Conservation (phyloP, 2,888 invertebrate genomes). For the Cataglyphis albicans region DNA sequence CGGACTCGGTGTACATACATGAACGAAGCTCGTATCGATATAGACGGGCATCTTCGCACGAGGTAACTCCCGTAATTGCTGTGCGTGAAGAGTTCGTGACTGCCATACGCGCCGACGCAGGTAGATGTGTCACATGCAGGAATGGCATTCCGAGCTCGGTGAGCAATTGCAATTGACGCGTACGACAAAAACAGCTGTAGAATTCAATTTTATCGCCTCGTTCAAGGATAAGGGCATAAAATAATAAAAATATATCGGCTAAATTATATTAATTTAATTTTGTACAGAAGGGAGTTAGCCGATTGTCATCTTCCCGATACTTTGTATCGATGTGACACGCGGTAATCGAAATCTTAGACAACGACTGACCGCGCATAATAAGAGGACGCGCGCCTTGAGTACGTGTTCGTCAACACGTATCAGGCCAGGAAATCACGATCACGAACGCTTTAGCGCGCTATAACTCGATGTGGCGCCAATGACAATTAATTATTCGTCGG, state of each 20-base stretch:
- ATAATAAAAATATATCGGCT: not conserved
- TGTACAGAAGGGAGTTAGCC: not conserved
- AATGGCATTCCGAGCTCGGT: conserved; percentile 42
- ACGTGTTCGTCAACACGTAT: conserved; percentile 60
- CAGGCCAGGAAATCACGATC: conserved; percentile 77
- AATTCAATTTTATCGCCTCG: not conserved
- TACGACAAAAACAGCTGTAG: not conserved
- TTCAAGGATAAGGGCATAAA: not conserved
- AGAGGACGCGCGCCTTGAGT: conserved; percentile 60
- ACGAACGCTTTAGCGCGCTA: conserved; percentile 60
- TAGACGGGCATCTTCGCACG: conserved; percentile 31
- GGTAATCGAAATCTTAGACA: conserved; percentile 64
- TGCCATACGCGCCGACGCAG: conserved; percentile 32
- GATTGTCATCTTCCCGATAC: conserved; percentile 61
- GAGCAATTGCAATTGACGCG: conserved; percentile 18
- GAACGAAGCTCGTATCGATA: conserved; percentile 65
- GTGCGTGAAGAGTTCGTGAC: conserved; percentile 46
- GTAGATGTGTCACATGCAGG: conserved; percentile 38
- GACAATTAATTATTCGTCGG: conserved; percentile 47
- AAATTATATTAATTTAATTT: not conserved
- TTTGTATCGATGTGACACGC: conserved; percentile 64
- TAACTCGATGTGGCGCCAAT: conserved; percentile 54
- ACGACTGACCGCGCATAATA: conserved; percentile 66
- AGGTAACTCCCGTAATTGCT: conserved; percentile 32
- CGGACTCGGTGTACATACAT: conserved; percentile 51